Conservation (phyloP, 2,113 vertebrate species). For the Fulica atra region DNA sequence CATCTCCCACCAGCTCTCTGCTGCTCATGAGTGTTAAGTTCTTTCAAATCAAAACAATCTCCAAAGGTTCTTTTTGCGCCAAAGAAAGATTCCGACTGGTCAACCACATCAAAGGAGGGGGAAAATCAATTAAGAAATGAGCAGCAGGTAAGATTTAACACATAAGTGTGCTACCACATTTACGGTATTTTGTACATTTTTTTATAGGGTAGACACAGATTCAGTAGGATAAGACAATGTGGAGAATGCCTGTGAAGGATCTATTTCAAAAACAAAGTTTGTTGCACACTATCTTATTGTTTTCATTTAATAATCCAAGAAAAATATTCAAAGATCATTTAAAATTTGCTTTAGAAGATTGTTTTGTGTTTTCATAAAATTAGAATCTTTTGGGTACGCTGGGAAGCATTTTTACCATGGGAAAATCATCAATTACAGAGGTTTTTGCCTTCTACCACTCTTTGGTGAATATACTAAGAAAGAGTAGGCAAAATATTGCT, state of each 20-base stretch:
- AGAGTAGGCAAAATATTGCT: neutral
- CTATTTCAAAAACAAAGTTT: neutral
- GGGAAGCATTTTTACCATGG: neutral
- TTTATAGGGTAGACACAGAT: neutral
- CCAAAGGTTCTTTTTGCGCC: neutral
- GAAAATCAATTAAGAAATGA: neutral
- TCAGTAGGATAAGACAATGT: neutral
- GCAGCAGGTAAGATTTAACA: neutral
- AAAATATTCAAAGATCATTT: neutral
- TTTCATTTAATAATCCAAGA: neutral
- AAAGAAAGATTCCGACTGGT: neutral
- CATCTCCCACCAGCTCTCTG: neutral
- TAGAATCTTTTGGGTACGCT: neutral
- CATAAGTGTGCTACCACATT: fast-evolving
- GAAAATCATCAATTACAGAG: neutral
- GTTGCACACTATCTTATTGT: neutral
- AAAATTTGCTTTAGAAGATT: neutral
- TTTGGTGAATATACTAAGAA: neutral
- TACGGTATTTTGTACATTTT: neutral
- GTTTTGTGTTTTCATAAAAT: neutral
- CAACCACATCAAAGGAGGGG: neutral
- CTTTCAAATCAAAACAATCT: neutral
- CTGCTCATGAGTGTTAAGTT: fast-evolving
- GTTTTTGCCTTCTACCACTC: neutral
- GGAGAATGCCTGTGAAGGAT: neutral